Evolutionary conservation across 2,113 vertebrate genomes (phyloP).

Genomic region (Strix aluco): DNA sequence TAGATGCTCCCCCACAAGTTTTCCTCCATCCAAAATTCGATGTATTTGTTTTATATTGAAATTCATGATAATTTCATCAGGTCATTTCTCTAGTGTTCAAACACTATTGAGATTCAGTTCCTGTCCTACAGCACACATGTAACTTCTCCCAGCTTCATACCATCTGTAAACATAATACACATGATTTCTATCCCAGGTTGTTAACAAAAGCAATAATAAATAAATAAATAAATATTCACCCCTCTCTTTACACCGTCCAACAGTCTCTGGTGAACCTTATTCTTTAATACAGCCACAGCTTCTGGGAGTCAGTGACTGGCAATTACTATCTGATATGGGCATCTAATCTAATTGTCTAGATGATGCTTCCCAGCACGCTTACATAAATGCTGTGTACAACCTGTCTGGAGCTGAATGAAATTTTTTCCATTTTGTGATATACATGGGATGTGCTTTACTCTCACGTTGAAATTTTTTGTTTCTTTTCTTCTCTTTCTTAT

Average conservation of each 20-base stretch:
- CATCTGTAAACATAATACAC: not conserved
- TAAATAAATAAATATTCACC: not conserved
- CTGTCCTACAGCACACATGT: not conserved
- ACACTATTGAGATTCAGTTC: not conserved
- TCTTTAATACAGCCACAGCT: not conserved
- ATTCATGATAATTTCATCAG: not conserved
- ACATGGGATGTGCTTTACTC: not conserved
- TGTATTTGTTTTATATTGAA: not conserved
- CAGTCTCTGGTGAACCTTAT: not conserved
- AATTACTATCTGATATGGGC: not conserved
- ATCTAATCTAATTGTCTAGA: not conserved
- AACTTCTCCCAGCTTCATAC: not conserved
- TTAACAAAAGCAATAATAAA: not conserved
- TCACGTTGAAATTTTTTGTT: not conserved
- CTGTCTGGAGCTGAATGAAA: not conserved
- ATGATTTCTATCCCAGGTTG: not conserved
- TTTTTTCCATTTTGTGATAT: not conserved
- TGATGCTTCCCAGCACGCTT: not conserved
- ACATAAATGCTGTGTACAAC: accelerated
- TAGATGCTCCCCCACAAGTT: not conserved
- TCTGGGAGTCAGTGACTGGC: not conserved
- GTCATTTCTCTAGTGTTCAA: not conserved
- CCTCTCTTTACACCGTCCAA: not conserved
- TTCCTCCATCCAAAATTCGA: not conserved
- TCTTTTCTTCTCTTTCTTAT: not conserved